A percentile compares a stretch with the other conserved stretches of the same genome.
Conservation (phyloP, 2,888 invertebrate genomes). For the Biston betularia region DNA sequence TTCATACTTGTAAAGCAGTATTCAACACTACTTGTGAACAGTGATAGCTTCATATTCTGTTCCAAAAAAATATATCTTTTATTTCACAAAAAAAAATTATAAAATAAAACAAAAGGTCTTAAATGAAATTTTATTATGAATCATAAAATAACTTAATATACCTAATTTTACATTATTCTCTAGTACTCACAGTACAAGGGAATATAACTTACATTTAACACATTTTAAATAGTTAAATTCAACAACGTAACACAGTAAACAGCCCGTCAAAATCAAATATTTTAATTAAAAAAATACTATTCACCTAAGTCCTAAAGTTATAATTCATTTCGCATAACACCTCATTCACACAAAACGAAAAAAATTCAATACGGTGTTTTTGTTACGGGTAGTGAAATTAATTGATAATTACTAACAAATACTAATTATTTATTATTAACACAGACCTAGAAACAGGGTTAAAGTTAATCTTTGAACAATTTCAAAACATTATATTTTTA, state of each 20-base stretch:
- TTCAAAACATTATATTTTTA: no score
- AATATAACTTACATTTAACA: constrained; percentile 18
- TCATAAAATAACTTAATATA: neutral
- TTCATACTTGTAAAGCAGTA: no score
- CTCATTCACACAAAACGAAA: constrained; percentile 5
- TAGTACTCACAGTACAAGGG: constrained; percentile 15
- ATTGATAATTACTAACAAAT: no score
- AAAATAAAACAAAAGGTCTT: constrained; percentile 3
- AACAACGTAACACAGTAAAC: neutral
- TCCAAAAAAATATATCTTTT: no score
- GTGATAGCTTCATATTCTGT: no score
- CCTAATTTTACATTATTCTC: constrained; percentile 7
- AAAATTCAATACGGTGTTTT: neutral
- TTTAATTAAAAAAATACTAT: neutral
- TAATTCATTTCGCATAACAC: neutral
- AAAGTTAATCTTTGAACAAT: no score
- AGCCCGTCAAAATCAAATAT: constrained; percentile 1
- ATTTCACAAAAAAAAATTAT: no score
- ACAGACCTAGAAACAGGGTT: no score
- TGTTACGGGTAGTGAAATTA: no score
- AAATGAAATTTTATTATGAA: constrained; percentile 4
- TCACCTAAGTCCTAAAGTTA: neutral
- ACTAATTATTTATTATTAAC: no score
- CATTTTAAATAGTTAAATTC: neutral
- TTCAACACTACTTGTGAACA: no score